phyloP scores from a whole-genome alignment of 2,113 vertebrate genomes.

The Ptyas mucosa region DNA sequence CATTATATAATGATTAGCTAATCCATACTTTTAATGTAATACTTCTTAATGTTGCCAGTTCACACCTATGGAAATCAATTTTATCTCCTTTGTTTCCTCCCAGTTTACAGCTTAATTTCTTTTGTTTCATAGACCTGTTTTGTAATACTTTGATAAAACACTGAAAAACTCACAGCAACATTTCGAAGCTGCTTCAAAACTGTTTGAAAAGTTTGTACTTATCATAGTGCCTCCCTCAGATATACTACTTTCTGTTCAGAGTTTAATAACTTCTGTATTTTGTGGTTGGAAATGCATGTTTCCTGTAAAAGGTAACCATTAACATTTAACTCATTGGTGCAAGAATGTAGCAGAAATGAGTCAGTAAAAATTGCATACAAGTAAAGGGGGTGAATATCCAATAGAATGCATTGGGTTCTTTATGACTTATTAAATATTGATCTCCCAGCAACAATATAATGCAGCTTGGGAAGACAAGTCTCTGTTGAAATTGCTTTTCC shows the following conservation, averaged over 20 bases:
- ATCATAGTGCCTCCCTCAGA: not conserved
- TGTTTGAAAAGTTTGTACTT: not conserved
- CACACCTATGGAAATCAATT: not conserved
- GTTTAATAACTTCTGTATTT: not conserved
- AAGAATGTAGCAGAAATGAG: not conserved
- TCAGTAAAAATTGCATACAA: not conserved
- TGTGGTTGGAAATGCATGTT: not conserved
- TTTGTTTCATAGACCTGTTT: not conserved
- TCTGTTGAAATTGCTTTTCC: not conserved
- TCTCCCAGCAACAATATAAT: not conserved
- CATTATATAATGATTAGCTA: not conserved
- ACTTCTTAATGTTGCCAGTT: not conserved
- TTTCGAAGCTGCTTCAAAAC: not conserved
- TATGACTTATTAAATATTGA: not conserved
- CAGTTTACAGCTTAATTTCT: not conserved
- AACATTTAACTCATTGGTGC: not conserved
- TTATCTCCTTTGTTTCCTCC: not conserved
- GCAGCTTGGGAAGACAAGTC: not conserved
- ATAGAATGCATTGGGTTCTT: not conserved
- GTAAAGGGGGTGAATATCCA: not conserved
- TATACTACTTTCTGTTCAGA: not conserved
- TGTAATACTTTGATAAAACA: not conserved
- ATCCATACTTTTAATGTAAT: not conserved
- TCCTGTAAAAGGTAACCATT: not conserved
- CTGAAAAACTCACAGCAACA: not conserved